These are phyloP conservation scores for Phoeniculus purpureus DNA, from an alignment of 2,797 vertebrate genomes.

Conservation along the genomic window DNA sequence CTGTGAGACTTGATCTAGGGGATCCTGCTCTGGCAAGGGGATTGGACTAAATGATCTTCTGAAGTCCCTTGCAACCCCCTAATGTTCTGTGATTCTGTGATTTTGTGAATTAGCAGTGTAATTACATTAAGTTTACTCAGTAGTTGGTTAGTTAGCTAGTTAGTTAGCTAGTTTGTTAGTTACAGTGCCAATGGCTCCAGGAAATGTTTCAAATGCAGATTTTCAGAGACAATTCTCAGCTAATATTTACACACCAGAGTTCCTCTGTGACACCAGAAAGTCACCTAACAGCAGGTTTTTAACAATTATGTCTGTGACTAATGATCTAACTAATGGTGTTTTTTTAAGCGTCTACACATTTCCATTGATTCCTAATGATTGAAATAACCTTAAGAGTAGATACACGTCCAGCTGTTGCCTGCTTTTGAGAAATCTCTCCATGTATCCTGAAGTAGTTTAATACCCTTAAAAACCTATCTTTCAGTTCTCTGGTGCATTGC, in stretches of 20 bases:
- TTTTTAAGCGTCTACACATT: neutral
- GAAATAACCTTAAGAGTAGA: neutral
- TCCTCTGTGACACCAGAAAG: neutral
- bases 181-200: neutral
- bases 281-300: neutral
- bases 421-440: neutral
- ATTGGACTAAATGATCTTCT: too few relatives aligned
- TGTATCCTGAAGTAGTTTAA: neutral
- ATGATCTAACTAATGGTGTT: neutral
- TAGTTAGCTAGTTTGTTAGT: neutral
- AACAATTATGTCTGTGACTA: neutral
- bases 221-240: neutral
- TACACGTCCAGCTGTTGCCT: neutral
- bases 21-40: too few relatives aligned
- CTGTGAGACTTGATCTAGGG: too few relatives aligned
- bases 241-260: neutral
- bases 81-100: too few relatives aligned
- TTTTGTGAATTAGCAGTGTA: too few relatives aligned
- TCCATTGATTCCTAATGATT: neutral
- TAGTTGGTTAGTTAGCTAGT: neutral
- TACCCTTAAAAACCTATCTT: neutral
- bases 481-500: neutral
- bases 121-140: too few relatives aligned
- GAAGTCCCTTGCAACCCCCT: too few relatives aligned
- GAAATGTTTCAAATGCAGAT: neutral